Base-by-base conservation (phyloP, 2,113 vertebrate species). In the Sander vitreus region DNA sequence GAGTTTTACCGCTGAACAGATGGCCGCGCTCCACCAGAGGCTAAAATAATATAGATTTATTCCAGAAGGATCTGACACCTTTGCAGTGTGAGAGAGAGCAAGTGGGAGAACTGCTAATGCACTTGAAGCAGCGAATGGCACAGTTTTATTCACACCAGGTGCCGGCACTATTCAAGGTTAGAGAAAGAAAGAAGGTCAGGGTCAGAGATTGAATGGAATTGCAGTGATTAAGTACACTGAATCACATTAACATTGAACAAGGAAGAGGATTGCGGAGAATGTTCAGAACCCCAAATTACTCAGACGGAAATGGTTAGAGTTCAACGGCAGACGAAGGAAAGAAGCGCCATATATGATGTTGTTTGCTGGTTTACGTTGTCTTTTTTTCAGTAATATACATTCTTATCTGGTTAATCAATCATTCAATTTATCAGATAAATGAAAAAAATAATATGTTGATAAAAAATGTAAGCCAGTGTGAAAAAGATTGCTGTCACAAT, bases 171-270 rank as follows among this genome's bases (percentile, higher is more conserved):
- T 33, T 73, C 54, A 30, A n/a, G 80, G 73, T 71, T 70, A 73
- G 43, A 27, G 21, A 11, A 1, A 33, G 3, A 30, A 27, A 15
- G 36, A 66, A 11, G 60, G 74, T 82, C 68, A 70, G 6, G 25
- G 47, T 19, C 58, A 0, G 39, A 65, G 78, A 67, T 54, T 70
- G 63, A 10, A 68, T 43, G 27, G 48, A 74, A 64, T 18, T 4
- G 45, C 88, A 65, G 78, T 55, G 78, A 89, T 53, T 58, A 45
- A 87, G 63, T 16, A 36, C 2, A 0, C 14, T 53, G 81, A 78
- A 59, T 81, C 58, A 39, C 53, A 75, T 89, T 76, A 78, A 69
- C 54, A 71, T 88, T 80, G 74, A 14, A 45, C 51, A 14, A 45
- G 27, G 19, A 33, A 19, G 48, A 51, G 19, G 33, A 62, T 33